Percentiles rank a stretch among this genome's conserved stretches.
phyloP scores from a whole-genome alignment of 2,888 invertebrate species.

The Drosophila mercatorum region DNA sequence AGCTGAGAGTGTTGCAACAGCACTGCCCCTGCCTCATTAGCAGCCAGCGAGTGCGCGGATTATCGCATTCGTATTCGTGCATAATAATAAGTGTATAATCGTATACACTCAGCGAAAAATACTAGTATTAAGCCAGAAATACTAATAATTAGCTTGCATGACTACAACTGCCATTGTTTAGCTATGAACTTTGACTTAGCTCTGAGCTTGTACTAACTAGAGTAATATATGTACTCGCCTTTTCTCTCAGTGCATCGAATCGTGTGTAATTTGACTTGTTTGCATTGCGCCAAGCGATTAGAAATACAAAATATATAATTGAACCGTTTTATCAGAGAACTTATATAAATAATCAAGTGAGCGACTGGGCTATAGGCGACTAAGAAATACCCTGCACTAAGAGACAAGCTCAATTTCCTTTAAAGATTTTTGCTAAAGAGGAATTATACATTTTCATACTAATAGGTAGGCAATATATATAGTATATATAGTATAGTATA shows the following conservation, averaged over 20 bases:
- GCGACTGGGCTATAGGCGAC: neutral
- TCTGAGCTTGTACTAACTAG: neutral
- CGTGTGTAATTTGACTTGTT: conserved; percentile 1
- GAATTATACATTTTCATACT: too few species aligned
- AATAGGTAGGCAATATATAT: too few species aligned
- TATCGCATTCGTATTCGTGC: neutral
- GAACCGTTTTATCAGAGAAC: conserved; percentile 13
- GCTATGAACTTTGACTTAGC: neutral
- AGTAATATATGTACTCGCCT: neutral
- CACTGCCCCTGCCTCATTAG: neutral
- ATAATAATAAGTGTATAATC: neutral
- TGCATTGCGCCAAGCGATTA: conserved; percentile 6
- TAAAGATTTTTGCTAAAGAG: too few species aligned
- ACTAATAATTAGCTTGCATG: neutral
- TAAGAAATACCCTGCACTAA: neutral
- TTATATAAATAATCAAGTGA: neutral
- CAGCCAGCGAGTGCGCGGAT: neutral
- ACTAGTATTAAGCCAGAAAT: too few species aligned
- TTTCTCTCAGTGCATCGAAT: neutral
- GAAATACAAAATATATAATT: conserved; percentile 8
- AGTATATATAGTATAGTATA: too few species aligned
- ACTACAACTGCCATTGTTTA: neutral
- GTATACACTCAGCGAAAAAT: neutral
- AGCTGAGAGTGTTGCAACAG: conserved; percentile 1
- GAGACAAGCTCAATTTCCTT: too few species aligned